Conservation (phyloP, 2,888 invertebrate genomes). For the Netelia fuscicornis region DNA sequence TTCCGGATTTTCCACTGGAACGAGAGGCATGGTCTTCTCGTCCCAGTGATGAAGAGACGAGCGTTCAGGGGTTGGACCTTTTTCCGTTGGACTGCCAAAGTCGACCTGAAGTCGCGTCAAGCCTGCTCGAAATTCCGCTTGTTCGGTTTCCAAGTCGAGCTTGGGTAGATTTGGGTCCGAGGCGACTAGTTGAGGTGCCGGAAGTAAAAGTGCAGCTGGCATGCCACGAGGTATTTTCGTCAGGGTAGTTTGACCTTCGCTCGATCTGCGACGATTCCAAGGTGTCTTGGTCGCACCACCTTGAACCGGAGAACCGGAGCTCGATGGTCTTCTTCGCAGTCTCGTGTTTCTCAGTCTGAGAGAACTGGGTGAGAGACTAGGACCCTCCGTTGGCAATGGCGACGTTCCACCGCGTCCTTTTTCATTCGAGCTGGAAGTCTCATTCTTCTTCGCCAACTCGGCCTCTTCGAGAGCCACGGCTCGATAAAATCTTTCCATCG, state of each 20-base stretch:
- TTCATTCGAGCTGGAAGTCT: constrained; percentile 54
- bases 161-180: constrained; percentile 81
- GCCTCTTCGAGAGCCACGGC: constrained; percentile 91
- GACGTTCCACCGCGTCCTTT: constrained; percentile 35
- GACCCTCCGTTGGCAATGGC: constrained; percentile 68
- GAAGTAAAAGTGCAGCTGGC: constrained; percentile 66
- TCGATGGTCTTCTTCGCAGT: constrained; percentile 85
- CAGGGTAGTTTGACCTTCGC: constrained; percentile 79
- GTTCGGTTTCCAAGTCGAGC: constrained; percentile 56
- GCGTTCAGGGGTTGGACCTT: constrained; percentile 19
- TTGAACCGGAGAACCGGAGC: constrained; percentile 83
- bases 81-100: not conserved
- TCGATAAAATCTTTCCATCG: constrained; percentile 93
- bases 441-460: constrained; percentile 75
- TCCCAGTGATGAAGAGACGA: constrained; percentile 71
- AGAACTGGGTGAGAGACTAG: constrained; percentile 69
- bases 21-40: constrained; percentile 70
- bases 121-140: constrained; percentile 12
- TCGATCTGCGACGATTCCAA: constrained; percentile 78
- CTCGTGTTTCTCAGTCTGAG: constrained; percentile 76
- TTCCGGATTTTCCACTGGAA: constrained; percentile 42
- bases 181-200: constrained; percentile 70
- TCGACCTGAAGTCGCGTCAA: constrained; percentile 30
- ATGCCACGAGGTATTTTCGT: constrained; percentile 66
- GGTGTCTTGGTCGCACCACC: constrained; percentile 75